Evolutionary conservation across 2,113 vertebrate genomes (phyloP), one percentile per base, ranked within the genome.

Genomic region (Pseudorectes ferrugineus): DNA sequence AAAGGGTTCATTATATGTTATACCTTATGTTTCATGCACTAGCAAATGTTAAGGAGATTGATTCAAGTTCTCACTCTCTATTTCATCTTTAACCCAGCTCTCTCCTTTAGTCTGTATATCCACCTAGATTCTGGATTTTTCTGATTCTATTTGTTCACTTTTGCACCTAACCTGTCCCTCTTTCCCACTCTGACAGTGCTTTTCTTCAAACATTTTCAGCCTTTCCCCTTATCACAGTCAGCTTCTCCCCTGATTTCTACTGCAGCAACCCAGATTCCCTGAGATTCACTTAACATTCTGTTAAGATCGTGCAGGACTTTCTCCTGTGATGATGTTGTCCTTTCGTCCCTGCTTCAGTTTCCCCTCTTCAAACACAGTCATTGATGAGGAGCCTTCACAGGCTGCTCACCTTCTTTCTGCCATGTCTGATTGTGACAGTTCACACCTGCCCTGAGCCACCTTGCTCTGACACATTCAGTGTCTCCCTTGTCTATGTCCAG

Each of bases 31-130:
- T 91, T 94, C 49, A 22, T 43, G n/a, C 26, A 10, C 11, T 52
- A 88, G 31, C 40, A 74, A 52, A 81, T 75, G 48, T 91, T 75
- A 68, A 67, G 55, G 18, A 89, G 46, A 85, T 55, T n/a, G 42
- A 85, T 38, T 88, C 85, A 72, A 68, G 48, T 33, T 72, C 78
- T 78, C 51, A 21, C 5, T 20, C 36, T 82, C 58, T 51, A 3
- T 71, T 95, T 91, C 43, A 25, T 75, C 61, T 81, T 74, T 72
- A 63, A 74, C 12, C 4, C 38, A 74, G 14, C 15, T 24, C 29
- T 49, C 33, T 54, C 25, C 24, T 87, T 87, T 85, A 57, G 81
- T 72, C 43, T 43, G 1, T 24, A 59, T 54, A 71, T 68, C n/a
- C 55, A 84, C 5, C 3, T 33, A 12, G 25, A 71, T 4, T 46